These are phyloP conservation scores for Euclidia mi DNA, from an alignment of 2,888 invertebrate species.

Conservation along the genomic window DNA sequence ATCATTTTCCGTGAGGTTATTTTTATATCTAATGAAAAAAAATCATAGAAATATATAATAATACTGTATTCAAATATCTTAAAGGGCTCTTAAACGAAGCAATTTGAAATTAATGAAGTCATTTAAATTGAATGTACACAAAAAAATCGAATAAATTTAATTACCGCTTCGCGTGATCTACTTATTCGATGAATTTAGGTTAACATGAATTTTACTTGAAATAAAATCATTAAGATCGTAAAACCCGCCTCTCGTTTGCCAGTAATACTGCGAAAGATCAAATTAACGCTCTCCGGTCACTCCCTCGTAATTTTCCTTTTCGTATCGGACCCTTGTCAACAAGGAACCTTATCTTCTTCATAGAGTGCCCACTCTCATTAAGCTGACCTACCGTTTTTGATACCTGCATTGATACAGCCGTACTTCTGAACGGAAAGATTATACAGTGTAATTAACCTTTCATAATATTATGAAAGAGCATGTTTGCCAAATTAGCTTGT, in stretches of 20 bases:
- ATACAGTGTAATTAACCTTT: conserved; percentile 9
- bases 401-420: conserved; percentile 62
- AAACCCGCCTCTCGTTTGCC: conserved; percentile 59
- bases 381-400: conserved; percentile 68
- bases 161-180: too few species aligned
- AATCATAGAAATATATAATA: too few species aligned
- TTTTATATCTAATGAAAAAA: too few species aligned
- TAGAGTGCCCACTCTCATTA: conserved; percentile 72
- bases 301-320: conserved; percentile 79
- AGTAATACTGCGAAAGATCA: conserved; percentile 71
- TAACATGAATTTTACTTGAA: conserved; percentile 36
- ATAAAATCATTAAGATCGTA: conserved; percentile 44
- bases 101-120: too few species aligned
- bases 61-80: too few species aligned
- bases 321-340: conserved; percentile 80
- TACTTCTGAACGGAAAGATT: conserved; percentile 42
- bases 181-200: conserved; percentile 14
- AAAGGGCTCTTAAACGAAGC: too few species aligned
- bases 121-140: too few species aligned
- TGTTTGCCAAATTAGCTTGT: not conserved
- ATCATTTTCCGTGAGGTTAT: too few species aligned
- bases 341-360: conserved; percentile 73
- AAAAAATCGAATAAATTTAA: too few species aligned
- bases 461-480: conserved; percentile 1
- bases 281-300: conserved; percentile 76